These are phyloP conservation scores for Poeciliopsis paucimaculata DNA, from an alignment of 2,797 vertebrate genomes.

Conservation along the genomic window DNA sequence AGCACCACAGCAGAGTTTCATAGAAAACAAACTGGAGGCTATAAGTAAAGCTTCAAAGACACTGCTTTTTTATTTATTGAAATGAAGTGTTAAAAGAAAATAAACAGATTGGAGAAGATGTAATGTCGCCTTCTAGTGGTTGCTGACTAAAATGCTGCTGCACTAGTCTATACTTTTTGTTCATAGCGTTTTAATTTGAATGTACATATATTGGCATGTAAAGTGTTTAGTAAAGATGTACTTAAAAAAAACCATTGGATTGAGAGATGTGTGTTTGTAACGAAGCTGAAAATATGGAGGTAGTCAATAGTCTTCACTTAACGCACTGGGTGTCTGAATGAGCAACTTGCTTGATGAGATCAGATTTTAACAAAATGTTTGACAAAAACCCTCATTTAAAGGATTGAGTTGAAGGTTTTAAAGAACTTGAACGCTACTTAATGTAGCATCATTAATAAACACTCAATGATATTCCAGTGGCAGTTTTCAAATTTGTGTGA, in stretches of 20 bases:
- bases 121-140: neutral
- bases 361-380: neutral
- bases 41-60: neutral
- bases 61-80: neutral
- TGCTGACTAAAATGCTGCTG: neutral
- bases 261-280: neutral
- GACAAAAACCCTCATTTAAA: neutral
- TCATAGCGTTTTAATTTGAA: neutral
- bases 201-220: conserved; percentile 4
- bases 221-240: neutral
- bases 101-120: neutral
- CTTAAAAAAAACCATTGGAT: conserved; percentile 14
- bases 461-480: neutral
- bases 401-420: neutral
- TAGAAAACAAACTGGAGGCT: neutral
- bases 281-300: neutral
- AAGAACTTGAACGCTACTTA: too few relatives aligned
- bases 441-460: too few relatives aligned
- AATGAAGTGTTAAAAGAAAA: neutral
- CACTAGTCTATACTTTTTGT: neutral
- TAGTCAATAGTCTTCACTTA: neutral
- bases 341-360: neutral
- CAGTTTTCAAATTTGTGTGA: neutral
- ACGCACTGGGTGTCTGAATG: neutral
- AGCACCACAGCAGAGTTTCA: neutral